A percentile compares a stretch with the other conserved stretches of the same genome.
Evolutionary conservation across 2,888 invertebrate genomes (phyloP).

Genomic region (Cataglyphis rosenhaueri): DNA sequence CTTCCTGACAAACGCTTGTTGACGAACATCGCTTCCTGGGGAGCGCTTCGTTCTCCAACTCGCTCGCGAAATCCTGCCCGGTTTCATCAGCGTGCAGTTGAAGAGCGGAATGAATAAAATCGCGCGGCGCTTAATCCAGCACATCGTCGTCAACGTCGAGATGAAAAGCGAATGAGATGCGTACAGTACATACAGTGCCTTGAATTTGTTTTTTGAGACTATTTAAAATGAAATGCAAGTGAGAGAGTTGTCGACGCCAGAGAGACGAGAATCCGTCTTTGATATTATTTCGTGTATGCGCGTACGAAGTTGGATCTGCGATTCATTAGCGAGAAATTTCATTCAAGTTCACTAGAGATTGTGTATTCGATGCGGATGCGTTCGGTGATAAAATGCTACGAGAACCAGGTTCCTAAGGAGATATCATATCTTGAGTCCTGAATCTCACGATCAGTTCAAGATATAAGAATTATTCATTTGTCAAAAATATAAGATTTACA

Average conservation of each 20-base stretch:
- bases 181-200: background rate
- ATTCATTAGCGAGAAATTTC: constrained; percentile 6
- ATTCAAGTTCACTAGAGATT: background rate
- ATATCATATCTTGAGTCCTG: background rate
- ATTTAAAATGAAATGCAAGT: background rate
- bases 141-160: background rate
- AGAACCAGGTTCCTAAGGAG: background rate
- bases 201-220: constrained; percentile 29
- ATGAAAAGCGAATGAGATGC: constrained; percentile 28
- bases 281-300: constrained; percentile 4
- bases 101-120: constrained; percentile 39
- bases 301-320: background rate
- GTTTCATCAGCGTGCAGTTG: constrained; percentile 9
- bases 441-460: background rate
- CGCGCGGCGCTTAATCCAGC: background rate
- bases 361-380: background rate
- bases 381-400: background rate
- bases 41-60: constrained; percentile 8
- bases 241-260: background rate
- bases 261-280: background rate
- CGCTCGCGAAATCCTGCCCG: background rate
- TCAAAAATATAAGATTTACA: background rate
- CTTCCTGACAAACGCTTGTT: constrained; percentile 40
- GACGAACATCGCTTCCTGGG: constrained; percentile 37
- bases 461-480: background rate